A percentile compares a stretch with the other conserved stretches of the same genome.
Evolutionary conservation across 2,888 invertebrate genomes (phyloP).

Genomic region (Drosophila falleni): DNA sequence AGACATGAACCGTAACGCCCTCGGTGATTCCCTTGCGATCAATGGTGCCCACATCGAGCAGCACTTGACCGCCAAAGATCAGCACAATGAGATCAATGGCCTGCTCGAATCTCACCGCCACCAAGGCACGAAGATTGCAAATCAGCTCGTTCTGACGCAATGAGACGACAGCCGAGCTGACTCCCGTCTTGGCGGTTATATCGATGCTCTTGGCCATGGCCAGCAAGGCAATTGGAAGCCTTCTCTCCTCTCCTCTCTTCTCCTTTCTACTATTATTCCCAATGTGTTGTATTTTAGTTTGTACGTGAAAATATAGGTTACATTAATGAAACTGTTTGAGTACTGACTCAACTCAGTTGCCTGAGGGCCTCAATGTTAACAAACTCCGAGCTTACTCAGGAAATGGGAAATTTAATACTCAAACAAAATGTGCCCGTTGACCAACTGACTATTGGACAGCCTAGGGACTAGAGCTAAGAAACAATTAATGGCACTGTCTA

Average conservation of each 20-base stretch:
- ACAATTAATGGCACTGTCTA: neutral
- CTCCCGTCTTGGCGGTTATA: constrained; percentile 58
- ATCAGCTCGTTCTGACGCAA: constrained; percentile 61
- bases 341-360: neutral
- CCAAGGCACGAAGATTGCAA: constrained; percentile 60
- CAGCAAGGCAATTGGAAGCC: neutral
- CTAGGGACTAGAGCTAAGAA: neutral
- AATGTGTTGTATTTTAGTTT: constrained; percentile 11
- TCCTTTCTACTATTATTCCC: neutral
- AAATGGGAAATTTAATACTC: neutral
- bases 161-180: constrained; percentile 40
- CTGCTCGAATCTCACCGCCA: constrained; percentile 64
- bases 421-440: neutral
- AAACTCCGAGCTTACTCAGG: neutral
- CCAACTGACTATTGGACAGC: neutral
- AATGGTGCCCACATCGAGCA: constrained; percentile 64
- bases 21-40: constrained; percentile 57
- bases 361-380: neutral
- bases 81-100: constrained; percentile 50
- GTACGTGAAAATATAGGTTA: neutral
- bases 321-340: neutral
- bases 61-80: constrained; percentile 59
- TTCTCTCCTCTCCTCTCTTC: neutral
- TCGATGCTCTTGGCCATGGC: constrained; percentile 47
- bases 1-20: constrained; percentile 65